Base-by-base conservation (phyloP, 2,888 invertebrate species). In the Tiphia femorata region DNA sequence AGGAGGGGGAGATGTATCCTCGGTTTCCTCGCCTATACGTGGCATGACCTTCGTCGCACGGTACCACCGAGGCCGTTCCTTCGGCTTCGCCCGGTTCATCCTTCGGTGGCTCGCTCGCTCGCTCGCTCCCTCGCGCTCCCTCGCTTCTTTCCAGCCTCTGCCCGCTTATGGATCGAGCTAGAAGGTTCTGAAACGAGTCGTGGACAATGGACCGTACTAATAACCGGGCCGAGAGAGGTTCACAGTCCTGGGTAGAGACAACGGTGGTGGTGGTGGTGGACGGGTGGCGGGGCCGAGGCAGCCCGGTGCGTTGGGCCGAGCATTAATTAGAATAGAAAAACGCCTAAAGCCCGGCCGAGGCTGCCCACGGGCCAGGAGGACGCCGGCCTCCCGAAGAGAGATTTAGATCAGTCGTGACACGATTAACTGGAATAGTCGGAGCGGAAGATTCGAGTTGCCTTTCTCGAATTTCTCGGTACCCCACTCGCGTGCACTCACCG, bases 41-140 rank as follows among this genome's bases (percentile, higher is more conserved):
- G 27, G 47, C 66, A 55, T 64, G 64, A 66, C 64, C 69, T 69
- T 69, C 64, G 66, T 50, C 30, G 17, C 56, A 54, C 48, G 52
- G 58, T 65, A 41, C 19, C 51, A 58, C 49, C 38, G 43, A 58
- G 49, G 50, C 60, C 51, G 55, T 61, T 58, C 48, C 35, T 43
- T 55, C 37, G 33, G 50, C 50, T 47, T 40, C 61, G 41, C 25
- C 51, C 62, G 44, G 53, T 57, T 40, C 61, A 58, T 63, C 60
- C 65, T 60, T 68, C 63, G 57, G 16, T 21, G n/a, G n/a, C n/a
- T n/a, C n/a, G n/a, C n/a, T n/a, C n/a, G n/a, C n/a, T n/a, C n/a
- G n/a, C n/a, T n/a, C n/a, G n/a, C n/a, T n/a, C n/a, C n/a, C n/a
- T n/a, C n/a, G n/a, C n/a, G n/a, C n/a, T n/a, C n/a, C n/a, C n/a